Conservation (phyloP, 2,888 invertebrate genomes). For the Pachycephus smyrnensis region DNA sequence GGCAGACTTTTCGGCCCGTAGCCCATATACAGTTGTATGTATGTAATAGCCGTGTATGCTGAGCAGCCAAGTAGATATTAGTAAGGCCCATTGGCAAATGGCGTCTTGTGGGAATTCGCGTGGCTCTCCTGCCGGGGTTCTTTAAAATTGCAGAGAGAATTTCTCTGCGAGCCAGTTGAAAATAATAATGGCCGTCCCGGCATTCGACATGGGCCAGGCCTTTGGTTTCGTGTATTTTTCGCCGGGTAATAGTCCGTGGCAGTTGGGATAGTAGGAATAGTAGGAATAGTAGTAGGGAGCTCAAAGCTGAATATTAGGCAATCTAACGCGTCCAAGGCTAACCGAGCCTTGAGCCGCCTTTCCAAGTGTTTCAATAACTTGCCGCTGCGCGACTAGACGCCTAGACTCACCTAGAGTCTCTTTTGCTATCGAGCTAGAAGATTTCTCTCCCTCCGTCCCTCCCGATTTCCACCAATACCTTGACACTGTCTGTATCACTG, state of each 20-base stretch:
- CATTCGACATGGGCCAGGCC: neutral
- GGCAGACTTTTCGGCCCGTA: neutral
- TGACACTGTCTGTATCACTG: neutral
- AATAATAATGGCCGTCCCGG: neutral
- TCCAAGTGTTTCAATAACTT: slow-evolving; percentile 62
- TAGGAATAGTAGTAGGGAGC: slow-evolving; percentile 30
- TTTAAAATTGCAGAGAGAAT: neutral
- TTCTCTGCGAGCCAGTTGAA: neutral
- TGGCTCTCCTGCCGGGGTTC: neutral
- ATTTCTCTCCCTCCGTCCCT: slow-evolving; percentile 26
- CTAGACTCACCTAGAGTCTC: neutral
- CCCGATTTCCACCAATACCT: slow-evolving; percentile 14
- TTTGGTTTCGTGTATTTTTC: slow-evolving; percentile 35
- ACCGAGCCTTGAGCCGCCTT: slow-evolving; percentile 64
- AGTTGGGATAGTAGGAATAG: neutral
- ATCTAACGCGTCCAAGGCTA: slow-evolving; percentile 67
- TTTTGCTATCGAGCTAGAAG: neutral
- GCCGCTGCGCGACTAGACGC: slow-evolving; percentile 27
- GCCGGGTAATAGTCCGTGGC: slow-evolving; percentile 22
- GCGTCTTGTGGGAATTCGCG: neutral
- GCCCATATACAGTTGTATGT: neutral
- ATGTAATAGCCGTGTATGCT: neutral
- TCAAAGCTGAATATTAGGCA: slow-evolving; percentile 63
- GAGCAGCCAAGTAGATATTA: neutral
- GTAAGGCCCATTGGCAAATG: neutral